These are phyloP conservation scores for Porphyrio hochstetteri DNA, from an alignment of 2,113 vertebrate genomes.

Conservation along the genomic window DNA sequence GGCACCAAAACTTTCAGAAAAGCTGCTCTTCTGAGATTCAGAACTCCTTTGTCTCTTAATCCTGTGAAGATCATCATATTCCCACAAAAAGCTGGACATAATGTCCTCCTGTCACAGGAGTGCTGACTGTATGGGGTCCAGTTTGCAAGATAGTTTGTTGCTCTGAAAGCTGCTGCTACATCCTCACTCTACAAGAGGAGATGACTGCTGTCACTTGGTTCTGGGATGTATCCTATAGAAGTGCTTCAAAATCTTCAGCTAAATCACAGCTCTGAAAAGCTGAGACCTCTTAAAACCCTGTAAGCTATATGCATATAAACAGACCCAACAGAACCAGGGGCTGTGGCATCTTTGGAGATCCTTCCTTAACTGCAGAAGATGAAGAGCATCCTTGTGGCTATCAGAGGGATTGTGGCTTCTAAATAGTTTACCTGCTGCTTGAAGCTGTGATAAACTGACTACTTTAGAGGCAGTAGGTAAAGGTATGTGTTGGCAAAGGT, in stretches of 20 bases:
- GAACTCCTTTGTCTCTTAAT: not conserved
- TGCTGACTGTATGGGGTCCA: not conserved
- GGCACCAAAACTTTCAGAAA: not conserved
- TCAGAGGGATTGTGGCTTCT: not conserved
- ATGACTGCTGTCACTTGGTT: not conserved
- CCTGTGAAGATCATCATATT: not conserved
- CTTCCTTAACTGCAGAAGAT: not conserved
- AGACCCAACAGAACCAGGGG: not conserved
- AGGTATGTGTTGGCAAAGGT: too few relatives aligned
- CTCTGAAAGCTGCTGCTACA: not conserved
- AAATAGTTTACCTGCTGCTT: not conserved
- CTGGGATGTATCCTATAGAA: not conserved
- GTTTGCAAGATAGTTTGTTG: fast-evolving
- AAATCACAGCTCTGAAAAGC: not conserved
- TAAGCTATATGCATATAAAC: not conserved
- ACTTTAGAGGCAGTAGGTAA: too few relatives aligned
- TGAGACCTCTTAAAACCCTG: not conserved
- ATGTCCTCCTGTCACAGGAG: not conserved
- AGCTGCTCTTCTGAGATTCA: not conserved
- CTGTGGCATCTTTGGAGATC: not conserved
- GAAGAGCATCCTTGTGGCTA: not conserved
- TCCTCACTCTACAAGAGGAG: not conserved
- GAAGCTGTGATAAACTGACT: not conserved
- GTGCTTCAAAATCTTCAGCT: not conserved
- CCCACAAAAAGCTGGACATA: not conserved